A percentile compares a stretch with the other conserved stretches of the same genome.
phyloP scores from a whole-genome alignment of 2,888 invertebrate genomes.

The Microchrysa polita region DNA sequence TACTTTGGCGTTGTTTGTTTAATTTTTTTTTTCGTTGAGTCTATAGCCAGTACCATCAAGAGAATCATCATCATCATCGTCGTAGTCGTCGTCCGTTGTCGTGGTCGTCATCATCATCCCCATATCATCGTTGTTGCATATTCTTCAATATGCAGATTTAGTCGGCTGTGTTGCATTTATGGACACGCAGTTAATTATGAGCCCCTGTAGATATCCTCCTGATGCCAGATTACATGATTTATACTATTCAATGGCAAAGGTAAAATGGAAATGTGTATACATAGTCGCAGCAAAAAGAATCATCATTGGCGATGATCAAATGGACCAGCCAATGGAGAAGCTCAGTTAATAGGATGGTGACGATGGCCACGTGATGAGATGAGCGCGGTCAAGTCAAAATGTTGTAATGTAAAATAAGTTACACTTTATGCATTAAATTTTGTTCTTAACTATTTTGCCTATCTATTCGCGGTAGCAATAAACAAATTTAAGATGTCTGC shows the following conservation, averaged over 20 bases:
- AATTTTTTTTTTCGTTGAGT: background rate
- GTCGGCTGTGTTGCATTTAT: slow-evolving; percentile 43
- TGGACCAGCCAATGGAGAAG: background rate
- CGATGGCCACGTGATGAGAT: no score
- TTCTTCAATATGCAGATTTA: slow-evolving; percentile 41
- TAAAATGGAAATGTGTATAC: slow-evolving; percentile 30
- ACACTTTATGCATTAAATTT: no score
- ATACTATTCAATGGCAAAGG: slow-evolving; percentile 54
- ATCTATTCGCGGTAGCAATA: no score
- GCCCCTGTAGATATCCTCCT: slow-evolving; percentile 63
- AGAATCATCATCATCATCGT: no score
- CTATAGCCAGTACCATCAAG: slow-evolving; percentile 18
- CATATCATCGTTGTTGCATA: slow-evolving; percentile 7
- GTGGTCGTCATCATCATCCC: slow-evolving; percentile 1
- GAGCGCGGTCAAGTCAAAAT: no score
- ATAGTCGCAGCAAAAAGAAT: slow-evolving; percentile 1
- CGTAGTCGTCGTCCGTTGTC: slow-evolving; percentile 1
- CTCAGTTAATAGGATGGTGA: background rate
- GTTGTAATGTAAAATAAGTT: no score
- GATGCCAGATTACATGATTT: slow-evolving; percentile 65
- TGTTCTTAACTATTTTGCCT: no score
- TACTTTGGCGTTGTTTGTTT: no score
- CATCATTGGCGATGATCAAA: background rate
- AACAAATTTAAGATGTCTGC: no score
- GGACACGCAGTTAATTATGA: slow-evolving; percentile 63